Percentiles rank a stretch among this genome's conserved stretches.
phyloP scores from a whole-genome alignment of 2,113 vertebrate genomes.

The rat (Rattus norvegicus) region DNA sequence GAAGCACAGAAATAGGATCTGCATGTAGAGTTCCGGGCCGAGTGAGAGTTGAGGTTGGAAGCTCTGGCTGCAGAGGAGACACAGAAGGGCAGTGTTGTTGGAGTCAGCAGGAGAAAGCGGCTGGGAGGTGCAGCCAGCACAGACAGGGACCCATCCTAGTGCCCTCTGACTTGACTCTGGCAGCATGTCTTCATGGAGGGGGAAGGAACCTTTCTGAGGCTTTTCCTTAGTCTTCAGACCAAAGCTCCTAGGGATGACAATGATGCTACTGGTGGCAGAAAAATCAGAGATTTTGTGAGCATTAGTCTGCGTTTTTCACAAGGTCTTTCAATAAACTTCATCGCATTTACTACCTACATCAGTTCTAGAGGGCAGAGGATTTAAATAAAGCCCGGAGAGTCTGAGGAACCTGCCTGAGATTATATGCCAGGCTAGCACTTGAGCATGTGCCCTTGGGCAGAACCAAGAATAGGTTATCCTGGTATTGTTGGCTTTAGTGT shows the following conservation, averaged over 20 bases:
- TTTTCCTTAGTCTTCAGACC: background rate
- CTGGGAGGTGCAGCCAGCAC: accelerated
- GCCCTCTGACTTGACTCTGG: background rate
- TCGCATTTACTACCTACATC: background rate
- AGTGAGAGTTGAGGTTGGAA: background rate
- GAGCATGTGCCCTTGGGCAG: background rate
- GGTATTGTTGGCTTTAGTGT: no score
- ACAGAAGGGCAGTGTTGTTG: background rate
- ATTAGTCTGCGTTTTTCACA: background rate
- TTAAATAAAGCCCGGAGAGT: background rate
- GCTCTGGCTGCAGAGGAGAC: background rate
- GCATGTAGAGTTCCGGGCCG: no score
- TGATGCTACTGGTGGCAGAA: background rate
- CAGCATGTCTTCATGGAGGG: background rate
- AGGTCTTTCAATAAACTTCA: background rate
- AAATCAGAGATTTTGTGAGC: background rate
- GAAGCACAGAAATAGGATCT: background rate
- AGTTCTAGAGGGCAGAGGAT: background rate
- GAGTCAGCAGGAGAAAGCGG: background rate
- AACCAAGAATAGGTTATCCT: background rate
- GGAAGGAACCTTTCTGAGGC: background rate
- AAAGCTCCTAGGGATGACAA: background rate
- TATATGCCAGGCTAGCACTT: background rate
- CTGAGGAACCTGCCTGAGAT: background rate
- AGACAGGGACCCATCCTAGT: no score